A percentile compares a stretch with the other conserved stretches of the same genome.
Conservation (phyloP, 2,888 invertebrate genomes). For the Adelphocoris suturalis region DNA sequence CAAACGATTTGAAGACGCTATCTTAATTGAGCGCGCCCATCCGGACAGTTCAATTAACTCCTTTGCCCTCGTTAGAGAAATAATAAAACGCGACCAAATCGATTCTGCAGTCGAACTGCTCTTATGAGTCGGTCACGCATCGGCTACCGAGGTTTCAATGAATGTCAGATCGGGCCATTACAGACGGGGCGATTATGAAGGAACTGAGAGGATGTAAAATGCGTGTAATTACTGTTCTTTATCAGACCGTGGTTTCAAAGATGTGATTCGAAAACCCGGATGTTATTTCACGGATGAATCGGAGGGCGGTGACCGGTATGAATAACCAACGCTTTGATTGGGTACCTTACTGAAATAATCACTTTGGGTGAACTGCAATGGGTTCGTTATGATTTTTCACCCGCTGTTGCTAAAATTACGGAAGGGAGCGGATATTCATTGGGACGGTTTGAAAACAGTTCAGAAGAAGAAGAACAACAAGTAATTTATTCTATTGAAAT, state of each 20-base stretch:
- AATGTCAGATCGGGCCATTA: conserved; percentile 10
- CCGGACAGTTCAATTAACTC: conserved; percentile 48
- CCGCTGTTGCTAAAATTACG: too few species aligned
- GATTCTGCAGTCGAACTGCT: conserved; percentile 7
- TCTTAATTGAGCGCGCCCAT: conserved; percentile 48
- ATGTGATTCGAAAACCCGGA: conserved; percentile 17
- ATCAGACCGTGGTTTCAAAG: background rate
- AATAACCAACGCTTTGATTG: background rate
- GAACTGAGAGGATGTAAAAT: background rate
- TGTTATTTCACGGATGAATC: background rate
- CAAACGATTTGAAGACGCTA: conserved; percentile 35
- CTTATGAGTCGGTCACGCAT: background rate
- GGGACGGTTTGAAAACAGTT: too few species aligned
- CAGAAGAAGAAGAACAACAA: too few species aligned
- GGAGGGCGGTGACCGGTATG: background rate
- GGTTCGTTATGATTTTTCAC: too few species aligned
- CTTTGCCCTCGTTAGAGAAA: background rate
- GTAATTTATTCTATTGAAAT: too few species aligned
- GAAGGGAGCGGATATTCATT: too few species aligned
- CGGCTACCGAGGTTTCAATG: background rate
- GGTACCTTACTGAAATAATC: background rate
- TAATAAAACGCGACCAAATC: background rate
- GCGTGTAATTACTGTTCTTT: background rate
- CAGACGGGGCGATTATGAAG: background rate
- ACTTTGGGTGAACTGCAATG: too few species aligned